These are phyloP conservation scores for Melanotaenia duboulayi DNA, from an alignment of 2,113 vertebrate species.

Conservation along the genomic window DNA sequence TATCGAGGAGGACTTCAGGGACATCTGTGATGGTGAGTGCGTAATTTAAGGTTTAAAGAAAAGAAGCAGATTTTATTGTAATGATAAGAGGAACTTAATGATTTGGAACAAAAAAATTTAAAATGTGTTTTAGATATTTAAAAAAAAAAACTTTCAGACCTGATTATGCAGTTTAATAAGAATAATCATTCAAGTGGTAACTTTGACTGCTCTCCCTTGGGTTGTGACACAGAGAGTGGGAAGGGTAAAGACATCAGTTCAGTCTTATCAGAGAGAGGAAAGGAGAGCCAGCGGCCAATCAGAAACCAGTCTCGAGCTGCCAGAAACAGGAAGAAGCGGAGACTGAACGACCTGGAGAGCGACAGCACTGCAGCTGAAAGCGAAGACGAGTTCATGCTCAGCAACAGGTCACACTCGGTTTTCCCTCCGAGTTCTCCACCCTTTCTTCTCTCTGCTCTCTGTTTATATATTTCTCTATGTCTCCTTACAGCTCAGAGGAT, in stretches of 20 bases:
- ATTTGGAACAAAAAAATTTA: too few species aligned
- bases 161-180: too few species aligned
- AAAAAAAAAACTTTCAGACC: too few species aligned
- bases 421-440: neutral
- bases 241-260: slow-evolving; percentile 87
- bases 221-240: slow-evolving; percentile 76
- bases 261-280: slow-evolving; percentile 87
- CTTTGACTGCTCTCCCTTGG: fast-evolving
- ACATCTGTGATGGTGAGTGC: slow-evolving; percentile 89
- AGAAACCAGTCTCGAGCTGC: slow-evolving; percentile 79
- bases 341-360: slow-evolving; percentile 95
- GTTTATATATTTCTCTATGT: neutral
- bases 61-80: too few species aligned
- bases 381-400: slow-evolving; percentile 96
- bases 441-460: neutral
- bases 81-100: too few species aligned
- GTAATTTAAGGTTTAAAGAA: too few species aligned
- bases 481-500: slow-evolving; percentile 87
- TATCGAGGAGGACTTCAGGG: slow-evolving; percentile 95
- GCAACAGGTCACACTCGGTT: slow-evolving; percentile 86
- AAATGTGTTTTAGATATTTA: too few species aligned
- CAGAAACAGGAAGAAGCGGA: slow-evolving; percentile 88
- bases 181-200: neutral
- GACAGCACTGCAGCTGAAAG: slow-evolving; percentile 96
- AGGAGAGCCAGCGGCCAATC: slow-evolving; percentile 87